Conservation (phyloP, 92 coral and sea anemone species). For the Hydrozoanthus gracilis region DNA sequence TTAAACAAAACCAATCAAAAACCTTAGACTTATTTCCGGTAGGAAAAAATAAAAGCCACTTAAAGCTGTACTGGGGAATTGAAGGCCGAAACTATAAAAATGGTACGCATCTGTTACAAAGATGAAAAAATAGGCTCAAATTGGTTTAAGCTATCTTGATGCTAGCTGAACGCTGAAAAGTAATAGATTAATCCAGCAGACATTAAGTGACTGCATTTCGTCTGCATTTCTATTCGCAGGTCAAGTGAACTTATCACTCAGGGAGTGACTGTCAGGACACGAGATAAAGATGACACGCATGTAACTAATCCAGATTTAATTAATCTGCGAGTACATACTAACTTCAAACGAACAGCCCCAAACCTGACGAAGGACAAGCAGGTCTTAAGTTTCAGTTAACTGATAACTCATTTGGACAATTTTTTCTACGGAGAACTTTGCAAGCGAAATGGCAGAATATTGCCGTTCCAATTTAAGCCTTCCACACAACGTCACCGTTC, state of each 20-base stretch:
- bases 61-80: neutral
- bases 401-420: too few species aligned
- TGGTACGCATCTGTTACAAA: neutral
- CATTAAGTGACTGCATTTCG: neutral
- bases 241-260: conserved; percentile 24
- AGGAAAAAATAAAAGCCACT: neutral
- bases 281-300: conserved; percentile 5
- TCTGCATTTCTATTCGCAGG: conserved; percentile 21
- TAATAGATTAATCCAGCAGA: neutral
- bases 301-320: conserved; percentile 23
- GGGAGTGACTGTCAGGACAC: conserved; percentile 18
- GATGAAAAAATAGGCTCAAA: neutral
- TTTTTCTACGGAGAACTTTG: neutral
- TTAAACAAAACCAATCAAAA: neutral
- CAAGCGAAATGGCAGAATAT: conserved; percentile 11
- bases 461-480: neutral
- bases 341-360: neutral
- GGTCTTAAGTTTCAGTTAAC: too few species aligned
- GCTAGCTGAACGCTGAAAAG: neutral
- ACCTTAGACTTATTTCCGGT: neutral
- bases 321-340: conserved; percentile 14
- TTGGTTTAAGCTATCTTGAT: neutral
- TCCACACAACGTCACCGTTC: conserved; percentile 5
- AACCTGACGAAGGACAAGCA: neutral
- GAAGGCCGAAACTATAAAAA: too few species aligned